Evolutionary conservation across 1,140 invertebrate genomes (phyloP).

Genomic region (Bombus fervidus): DNA sequence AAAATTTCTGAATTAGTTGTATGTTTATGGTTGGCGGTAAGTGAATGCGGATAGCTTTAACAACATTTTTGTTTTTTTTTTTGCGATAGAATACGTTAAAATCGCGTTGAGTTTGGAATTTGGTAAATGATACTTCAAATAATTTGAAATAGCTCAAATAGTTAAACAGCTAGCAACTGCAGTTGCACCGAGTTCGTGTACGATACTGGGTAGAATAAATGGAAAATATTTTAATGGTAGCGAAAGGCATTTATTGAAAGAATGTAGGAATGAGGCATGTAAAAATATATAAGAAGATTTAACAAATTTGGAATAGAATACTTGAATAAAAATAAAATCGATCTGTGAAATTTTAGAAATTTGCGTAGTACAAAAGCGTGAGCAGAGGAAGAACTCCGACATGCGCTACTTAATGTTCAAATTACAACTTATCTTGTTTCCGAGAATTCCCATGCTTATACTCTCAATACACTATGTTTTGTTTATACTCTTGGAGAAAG

Average conservation of each 20-base stretch:
- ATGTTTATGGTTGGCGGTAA: neutral
- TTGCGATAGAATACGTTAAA: neutral
- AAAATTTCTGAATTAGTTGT: constrained; percentile 3
- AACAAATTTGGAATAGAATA: no score
- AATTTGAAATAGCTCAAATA: neutral
- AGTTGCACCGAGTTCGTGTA: neutral
- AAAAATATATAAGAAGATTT: no score
- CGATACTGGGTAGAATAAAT: neutral
- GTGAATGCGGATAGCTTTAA: neutral
- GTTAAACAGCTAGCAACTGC: neutral
- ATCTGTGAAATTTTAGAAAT: neutral
- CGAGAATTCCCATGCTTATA: neutral
- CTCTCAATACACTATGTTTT: neutral
- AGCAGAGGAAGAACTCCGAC: neutral
- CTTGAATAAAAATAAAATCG: no score
- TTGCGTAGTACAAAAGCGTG: neutral
- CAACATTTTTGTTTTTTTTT: neutral
- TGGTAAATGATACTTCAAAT: neutral
- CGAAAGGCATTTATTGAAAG: neutral
- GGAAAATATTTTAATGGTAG: neutral
- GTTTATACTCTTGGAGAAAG: neutral
- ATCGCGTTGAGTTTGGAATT: neutral
- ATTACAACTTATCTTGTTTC: neutral
- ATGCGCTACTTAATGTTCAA: constrained; percentile 24
- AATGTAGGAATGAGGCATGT: neutral